Base-by-base conservation (phyloP, 1,140 invertebrate species). In the Physella acuta region DNA sequence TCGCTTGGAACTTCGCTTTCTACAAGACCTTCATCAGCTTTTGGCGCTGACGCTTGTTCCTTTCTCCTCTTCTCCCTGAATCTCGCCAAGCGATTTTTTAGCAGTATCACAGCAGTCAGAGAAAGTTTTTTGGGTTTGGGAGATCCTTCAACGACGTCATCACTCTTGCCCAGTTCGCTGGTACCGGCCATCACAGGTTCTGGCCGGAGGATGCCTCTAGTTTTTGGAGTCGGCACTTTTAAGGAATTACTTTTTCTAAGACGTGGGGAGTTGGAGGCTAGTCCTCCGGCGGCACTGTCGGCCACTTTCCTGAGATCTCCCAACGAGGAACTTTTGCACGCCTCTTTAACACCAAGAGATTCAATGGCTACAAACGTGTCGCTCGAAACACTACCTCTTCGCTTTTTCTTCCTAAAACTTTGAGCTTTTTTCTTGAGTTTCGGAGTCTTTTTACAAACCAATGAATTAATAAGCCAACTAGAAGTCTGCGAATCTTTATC, bases 61-160 rank as follows among this genome's bases (percentile, higher is more conserved):
- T 62, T 58, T 51, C 59, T 14, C 31, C 60, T 61, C 36, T 60
- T 70, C 26, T 76, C 61, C 30, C 70, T 60, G 24, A 61, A 64
- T 3, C 58, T 61, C 24, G 72, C 70, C 8, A 76, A 28, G 20
- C 65, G 68, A 17, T 71, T 63, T 51, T 76, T 76, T 17, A 76
- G 58, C n/a, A 73, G 49, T 49, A 76, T 66, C 24, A 76, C 39
- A 0, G 75, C 65, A 0, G 70, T 36, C 14, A 73, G 51, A 1
- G 75, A 73, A 28, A 71, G 49, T 55, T 64, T 49, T 55, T 68
- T 74, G n/a, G 70, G 49, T 70, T 74, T 74, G 26, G 61, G n/a
- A 3, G 61, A 26, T 61, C 52, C 37, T 26, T 60, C 3, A 59
- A 20, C 28, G 68, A 36, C 14, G 44, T 14, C 26, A 30, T 56